A percentile compares a stretch with the other conserved stretches of the same genome.
Conservation (phyloP, 2,888 invertebrate genomes). For the Nemotelus nigrinus region DNA sequence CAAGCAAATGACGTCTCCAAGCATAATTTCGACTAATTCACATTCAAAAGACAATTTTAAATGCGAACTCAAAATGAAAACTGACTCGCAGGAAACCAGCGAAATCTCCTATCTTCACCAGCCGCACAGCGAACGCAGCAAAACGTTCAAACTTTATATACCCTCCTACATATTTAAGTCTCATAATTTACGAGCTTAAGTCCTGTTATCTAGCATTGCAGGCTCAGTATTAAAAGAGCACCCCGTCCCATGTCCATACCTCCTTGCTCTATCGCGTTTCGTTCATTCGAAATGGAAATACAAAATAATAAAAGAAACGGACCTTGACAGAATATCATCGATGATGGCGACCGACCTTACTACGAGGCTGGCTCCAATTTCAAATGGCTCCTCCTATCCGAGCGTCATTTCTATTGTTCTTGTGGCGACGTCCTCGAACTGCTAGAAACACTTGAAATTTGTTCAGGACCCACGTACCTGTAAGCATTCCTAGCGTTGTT, state of each 20-base stretch:
- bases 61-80: too few relatives aligned
- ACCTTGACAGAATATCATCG: constrained; percentile 5
- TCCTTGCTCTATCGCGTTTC: neutral
- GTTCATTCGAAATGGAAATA: constrained; percentile 30
- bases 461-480: constrained; percentile 41
- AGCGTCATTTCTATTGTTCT: neutral
- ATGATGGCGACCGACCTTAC: constrained; percentile 8
- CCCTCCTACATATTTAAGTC: constrained; percentile 50
- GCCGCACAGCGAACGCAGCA: neutral
- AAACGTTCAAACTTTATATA: constrained; percentile 35
- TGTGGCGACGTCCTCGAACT: neutral
- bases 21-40: too few relatives aligned
- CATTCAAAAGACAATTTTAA: too few relatives aligned
- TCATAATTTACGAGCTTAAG: constrained; percentile 50
- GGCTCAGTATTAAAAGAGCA: constrained; percentile 13
- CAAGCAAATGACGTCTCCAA: too few relatives aligned
- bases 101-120: constrained; percentile 12
- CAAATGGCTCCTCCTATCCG: constrained; percentile 23
- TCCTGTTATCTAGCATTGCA: constrained; percentile 49
- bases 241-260: neutral
- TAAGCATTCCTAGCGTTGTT: constrained; percentile 36
- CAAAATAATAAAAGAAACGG: constrained; percentile 35
- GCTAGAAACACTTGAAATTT: neutral
- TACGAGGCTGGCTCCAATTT: neutral
- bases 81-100: neutral